Base-by-base conservation (phyloP, 2,888 invertebrate genomes). In the Tiliacea citrago region DNA sequence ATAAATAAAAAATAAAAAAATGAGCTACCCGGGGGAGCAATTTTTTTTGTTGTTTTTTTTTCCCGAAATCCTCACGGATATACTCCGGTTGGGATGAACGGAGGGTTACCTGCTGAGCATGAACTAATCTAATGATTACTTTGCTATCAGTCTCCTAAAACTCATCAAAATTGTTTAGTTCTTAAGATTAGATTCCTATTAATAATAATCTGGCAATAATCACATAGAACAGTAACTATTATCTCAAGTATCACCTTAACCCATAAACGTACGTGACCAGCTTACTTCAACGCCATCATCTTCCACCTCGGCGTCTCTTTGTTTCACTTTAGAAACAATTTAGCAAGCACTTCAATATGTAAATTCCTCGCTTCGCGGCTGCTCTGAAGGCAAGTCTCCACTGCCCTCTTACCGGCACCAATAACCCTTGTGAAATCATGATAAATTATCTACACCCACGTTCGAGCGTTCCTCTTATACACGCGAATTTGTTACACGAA, bases 371-470 rank as follows among this genome's bases (percentile, higher is more conserved):
- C 86, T 90, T 88, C 87, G 90, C 88, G 90, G 90, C 90, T 89
- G 86, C 85, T 85, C 83, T 86, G 89, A 86, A 61, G 84, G 88
- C 87, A 84, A 86, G 90, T 81, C 86, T 85, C 85, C 84, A 89
- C 91, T 93, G 94, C 95, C 94, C 94, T 95, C 93, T 93, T 91
- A 92, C 88, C 81, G 86, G 92, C 90, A 91, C 93, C 95, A 94
- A 94, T 95, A 96, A 95, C 95, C 95, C 94, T 94, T 92, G 91
- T 91, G 91, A 93, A 95, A 96, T 96, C 95, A 95, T 96, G 95
- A 96, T 96, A 94, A 96, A 96, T 96, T 95, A 96, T 96, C 95
- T 92, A 93, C 95, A 94, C 95, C 95, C 94, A 94, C 94, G 94
- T 92, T 91, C 91, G 85, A 91, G 90, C 89, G 87, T 86, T 86